Conservation (phyloP, 2,888 invertebrate genomes). For the Apeira syringaria region DNA sequence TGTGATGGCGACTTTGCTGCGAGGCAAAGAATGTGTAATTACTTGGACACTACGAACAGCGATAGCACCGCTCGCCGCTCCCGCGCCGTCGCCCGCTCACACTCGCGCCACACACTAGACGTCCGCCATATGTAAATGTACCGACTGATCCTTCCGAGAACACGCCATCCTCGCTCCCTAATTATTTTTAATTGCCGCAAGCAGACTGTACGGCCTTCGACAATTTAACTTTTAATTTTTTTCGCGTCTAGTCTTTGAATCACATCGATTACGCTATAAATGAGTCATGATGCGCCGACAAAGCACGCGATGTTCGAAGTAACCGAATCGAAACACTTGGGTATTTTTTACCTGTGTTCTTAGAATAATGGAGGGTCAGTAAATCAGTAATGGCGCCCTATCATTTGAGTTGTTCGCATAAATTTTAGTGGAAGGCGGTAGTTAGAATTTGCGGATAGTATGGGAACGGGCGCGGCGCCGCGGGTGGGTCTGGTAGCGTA, state of each 20-base stretch:
- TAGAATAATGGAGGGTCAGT: conserved; percentile 65
- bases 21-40: no score
- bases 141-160: conserved; percentile 75
- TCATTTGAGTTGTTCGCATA: conserved; percentile 73
- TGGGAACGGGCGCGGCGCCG: conserved; percentile 45
- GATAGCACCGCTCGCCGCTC: conserved; percentile 15
- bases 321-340: conserved; percentile 50
- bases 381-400: conserved; percentile 79
- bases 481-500: conserved; percentile 47
- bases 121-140: conserved; percentile 77
- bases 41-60: no score
- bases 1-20: no score
- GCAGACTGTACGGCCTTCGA: conserved; percentile 72
- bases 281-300: conserved; percentile 55
- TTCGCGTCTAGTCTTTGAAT: conserved; percentile 77
- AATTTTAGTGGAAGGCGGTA: conserved; percentile 54
- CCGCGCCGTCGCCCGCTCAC: conserved; percentile 25
- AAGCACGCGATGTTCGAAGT: conserved; percentile 51
- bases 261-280: conserved; percentile 65
- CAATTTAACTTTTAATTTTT: conserved; percentile 71
- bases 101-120: conserved; percentile 26
- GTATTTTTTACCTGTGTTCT: conserved; percentile 69
- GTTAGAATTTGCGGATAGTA: conserved; percentile 47
- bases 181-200: conserved; percentile 83
- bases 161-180: conserved; percentile 74